Evolutionary conservation across 2,797 vertebrate genomes (phyloP), one percentile per base, ranked within the genome.

Genomic region (Fundulus diaphanus): DNA sequence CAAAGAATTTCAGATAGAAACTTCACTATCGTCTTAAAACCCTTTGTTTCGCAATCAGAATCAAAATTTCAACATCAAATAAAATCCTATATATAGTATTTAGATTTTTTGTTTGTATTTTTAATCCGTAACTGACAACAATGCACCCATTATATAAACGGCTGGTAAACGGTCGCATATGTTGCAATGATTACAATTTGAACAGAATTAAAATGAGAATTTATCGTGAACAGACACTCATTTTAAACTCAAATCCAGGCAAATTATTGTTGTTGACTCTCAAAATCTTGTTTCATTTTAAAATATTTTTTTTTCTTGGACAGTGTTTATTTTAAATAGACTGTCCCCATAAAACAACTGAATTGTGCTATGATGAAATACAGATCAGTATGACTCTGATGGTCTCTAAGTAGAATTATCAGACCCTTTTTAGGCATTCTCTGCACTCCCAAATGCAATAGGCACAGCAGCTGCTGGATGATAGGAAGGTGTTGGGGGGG

Each of bases 341-440:
- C 40, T 18, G 42, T 74, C 16, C 29, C 29, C 29, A 27, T 44
- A 16, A 56, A 70, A 81, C 69, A 78, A 40, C 37, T 33, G 27
- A 61, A 56, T 54, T 35, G 35, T 68, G 31, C 46, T 54, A 57
- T 65, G 67, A 63, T 49, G 48, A 33, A 78, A 66, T 69, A 16
- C 18, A 31, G 35, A 51, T 40, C 48, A 35, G 68, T 27, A 78
- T 29, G n/a, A 70, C n/a, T 42, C 74, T 40, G 11, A 5, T 27
- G n/a, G 66, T 73, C 54, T 67, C 72, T 71, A 74, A 31, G 68
- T 68, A 63, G 13, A 80, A 79, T 57, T 78, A 83, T 80, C 66
- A 77, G 68, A 72, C 9, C 22, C 51, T 68, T 35, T 49, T 67
- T 29, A 73, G 48, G 73, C 29, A 68, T 75, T 68, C 72, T 77